Percentiles rank a stretch among this genome's conserved stretches.
These are phyloP conservation scores for Enteromius unitaeniatus DNA, from an alignment of 2,797 vertebrate species.

Conservation along the genomic window DNA sequence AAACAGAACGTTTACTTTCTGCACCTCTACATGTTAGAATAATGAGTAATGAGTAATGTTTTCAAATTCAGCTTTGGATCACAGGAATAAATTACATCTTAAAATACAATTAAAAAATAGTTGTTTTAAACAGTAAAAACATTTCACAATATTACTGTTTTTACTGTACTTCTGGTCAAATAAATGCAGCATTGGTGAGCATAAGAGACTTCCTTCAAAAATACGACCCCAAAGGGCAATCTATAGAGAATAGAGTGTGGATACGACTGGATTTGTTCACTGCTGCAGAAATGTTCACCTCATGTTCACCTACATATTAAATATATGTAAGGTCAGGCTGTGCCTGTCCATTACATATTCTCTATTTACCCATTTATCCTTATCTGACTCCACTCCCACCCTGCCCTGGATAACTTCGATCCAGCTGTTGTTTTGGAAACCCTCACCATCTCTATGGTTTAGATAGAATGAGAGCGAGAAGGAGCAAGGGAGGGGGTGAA, in stretches of 20 bases:
- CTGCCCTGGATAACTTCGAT: constrained; percentile 51
- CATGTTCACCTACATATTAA: neutral
- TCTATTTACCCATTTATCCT: constrained; percentile 28
- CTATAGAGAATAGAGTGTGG: neutral
- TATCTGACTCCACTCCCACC: constrained; percentile 45
- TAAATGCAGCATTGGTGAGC: neutral
- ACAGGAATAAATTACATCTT: neutral
- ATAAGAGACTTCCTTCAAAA: neutral
- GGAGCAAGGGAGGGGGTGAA: constrained; percentile 29
- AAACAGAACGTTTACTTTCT: neutral
- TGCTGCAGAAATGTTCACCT: constrained; percentile 2
- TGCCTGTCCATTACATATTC: constrained; percentile 28
- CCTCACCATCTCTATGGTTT: constrained; percentile 50
- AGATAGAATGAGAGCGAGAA: constrained; percentile 45
- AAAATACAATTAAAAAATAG: neutral
- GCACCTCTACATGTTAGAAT: neutral
- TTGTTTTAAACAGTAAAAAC: neutral
- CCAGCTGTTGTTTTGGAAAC: constrained; percentile 65
- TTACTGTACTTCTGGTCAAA: neutral
- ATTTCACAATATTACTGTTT: neutral
- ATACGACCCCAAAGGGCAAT: neutral
- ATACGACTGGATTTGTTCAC: neutral
- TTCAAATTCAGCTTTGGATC: neutral
- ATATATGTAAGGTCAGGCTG: constrained; percentile 6
- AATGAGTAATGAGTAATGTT: neutral